Base-by-base conservation (phyloP, 2,888 invertebrate genomes). In the Calliopum simillimum region DNA sequence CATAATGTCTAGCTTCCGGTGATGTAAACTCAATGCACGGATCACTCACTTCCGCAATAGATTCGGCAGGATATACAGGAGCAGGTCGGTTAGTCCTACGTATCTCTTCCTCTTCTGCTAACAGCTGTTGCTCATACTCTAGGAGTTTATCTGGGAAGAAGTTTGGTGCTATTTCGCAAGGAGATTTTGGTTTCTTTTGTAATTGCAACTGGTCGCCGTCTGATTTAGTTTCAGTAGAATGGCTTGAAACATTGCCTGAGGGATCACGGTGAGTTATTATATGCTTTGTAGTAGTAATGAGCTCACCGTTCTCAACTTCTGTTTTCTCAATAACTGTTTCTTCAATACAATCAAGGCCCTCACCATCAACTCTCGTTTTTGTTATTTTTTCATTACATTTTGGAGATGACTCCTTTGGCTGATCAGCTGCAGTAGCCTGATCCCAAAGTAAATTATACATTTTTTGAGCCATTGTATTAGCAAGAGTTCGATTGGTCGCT, bases 191-290 rank as follows among this genome's bases (percentile, higher is more conserved):
- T 16, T 4, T 44, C 19, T 12, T 16, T 8, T 69, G 73, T 12
- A 69, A 64, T 46, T 46, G n/a, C 13, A 43, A 49, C 33, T 67
- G 59, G n/a, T 68, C 59, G 8, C 6, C 49, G 13, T 8, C 70
- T 62, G 14, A n/a, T n/a, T 19, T 68, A 16, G 56, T 51, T 53
- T 72, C 63, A 53, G 71, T 62, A 11, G 65, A n/a, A 1, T 71
- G 64, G 2, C 43, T 67, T 59, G 69, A 70, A 14, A 72, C 68
- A 68, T 75, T 74, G 14, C 74, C 74, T 56, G 51, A 64, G 46
- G 46, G 51, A 58, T 74, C 75, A 8, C 70, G 72, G 59, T 65
- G 73, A 16, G 73, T 74, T 67, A 72, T 70, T 4, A 73, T 61
- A 51, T 74, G 68, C 33, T 65, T 66, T 19, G 64, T 71, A 5